Percentiles rank a stretch among this genome's conserved stretches.
Conservation (phyloP, 2,888 invertebrate genomes). For the Agrotis puta region DNA sequence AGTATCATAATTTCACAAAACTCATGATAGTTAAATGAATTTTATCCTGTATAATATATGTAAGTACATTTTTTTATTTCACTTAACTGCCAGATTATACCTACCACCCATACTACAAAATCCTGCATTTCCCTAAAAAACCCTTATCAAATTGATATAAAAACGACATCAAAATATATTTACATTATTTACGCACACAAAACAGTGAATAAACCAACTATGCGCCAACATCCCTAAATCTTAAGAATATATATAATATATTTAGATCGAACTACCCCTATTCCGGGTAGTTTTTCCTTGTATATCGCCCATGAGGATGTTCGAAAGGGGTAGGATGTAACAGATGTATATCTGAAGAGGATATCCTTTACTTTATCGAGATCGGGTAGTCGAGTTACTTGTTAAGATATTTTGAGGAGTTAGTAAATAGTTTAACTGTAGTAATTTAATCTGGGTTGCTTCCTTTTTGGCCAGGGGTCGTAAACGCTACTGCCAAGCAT, state of each 20-base stretch:
- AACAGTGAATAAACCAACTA: conserved; percentile 38
- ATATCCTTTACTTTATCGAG: conserved; percentile 20
- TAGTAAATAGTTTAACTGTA: background rate
- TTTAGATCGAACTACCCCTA: conserved; percentile 55
- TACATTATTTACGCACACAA: conserved; percentile 29
- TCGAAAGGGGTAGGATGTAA: conserved; percentile 64
- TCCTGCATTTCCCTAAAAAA: background rate
- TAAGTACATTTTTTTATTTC: background rate
- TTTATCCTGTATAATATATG: background rate
- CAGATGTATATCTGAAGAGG: conserved; percentile 56
- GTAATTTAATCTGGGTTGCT: background rate
- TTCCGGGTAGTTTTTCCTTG: conserved; percentile 60
- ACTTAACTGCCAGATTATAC: too few species aligned
- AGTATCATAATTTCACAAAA: background rate
- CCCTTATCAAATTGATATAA: conserved; percentile 21
- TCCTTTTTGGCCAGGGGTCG: too few species aligned
- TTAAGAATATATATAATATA: conserved; percentile 61
- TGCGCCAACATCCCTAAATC: conserved; percentile 23
- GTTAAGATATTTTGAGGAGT: conserved; percentile 2
- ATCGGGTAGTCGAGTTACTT: conserved; percentile 4
- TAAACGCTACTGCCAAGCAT: background rate
- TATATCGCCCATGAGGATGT: conserved; percentile 60
- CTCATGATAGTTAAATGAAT: background rate
- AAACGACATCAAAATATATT: conserved; percentile 33
- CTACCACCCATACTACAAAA: conserved; percentile 1